Evolutionary conservation across 2,113 vertebrate genomes (phyloP).

Genomic region (Paraplagusia blochii): DNA sequence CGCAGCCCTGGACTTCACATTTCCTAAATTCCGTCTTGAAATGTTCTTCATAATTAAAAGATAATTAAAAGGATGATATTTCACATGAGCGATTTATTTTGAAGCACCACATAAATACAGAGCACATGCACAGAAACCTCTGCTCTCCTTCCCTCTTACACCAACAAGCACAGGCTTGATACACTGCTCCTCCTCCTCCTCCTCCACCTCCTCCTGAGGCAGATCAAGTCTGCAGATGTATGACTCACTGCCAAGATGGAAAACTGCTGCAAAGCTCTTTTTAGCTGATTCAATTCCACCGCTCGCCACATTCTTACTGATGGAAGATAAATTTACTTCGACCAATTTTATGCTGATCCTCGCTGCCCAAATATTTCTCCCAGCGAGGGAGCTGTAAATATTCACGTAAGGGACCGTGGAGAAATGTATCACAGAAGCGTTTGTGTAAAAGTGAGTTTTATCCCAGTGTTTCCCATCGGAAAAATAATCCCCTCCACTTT

Average conservation of each 20-base stretch:
- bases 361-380: constrained; percentile 51
- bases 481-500: too few species aligned
- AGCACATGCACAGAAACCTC: neutral
- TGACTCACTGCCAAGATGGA: constrained; percentile 43
- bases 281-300: constrained; percentile 42
- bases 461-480: neutral
- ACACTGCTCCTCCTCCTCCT: constrained; percentile 32
- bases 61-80: neutral
- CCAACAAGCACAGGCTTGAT: constrained; percentile 31
- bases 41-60: too few species aligned
- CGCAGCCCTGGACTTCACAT: too few species aligned
- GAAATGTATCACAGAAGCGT: constrained; percentile 27
- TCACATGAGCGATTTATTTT: neutral
- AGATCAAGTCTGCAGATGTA: constrained; percentile 40
- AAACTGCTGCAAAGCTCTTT: constrained; percentile 31
- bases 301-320: constrained; percentile 52
- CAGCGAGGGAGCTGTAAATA: constrained; percentile 34
- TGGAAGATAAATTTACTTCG: constrained; percentile 55
- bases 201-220: constrained; percentile 22
- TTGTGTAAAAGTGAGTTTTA: constrained; percentile 17
- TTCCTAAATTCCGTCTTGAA: too few species aligned
- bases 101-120: constrained; percentile 2
- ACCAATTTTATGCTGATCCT: constrained; percentile 22
- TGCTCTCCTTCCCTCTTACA: constrained; percentile 16
- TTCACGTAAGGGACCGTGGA: constrained; percentile 13